These are phyloP conservation scores for Masnerella sp. DNA, from an alignment of 2,888 invertebrate species.

Conservation along the genomic window DNA sequence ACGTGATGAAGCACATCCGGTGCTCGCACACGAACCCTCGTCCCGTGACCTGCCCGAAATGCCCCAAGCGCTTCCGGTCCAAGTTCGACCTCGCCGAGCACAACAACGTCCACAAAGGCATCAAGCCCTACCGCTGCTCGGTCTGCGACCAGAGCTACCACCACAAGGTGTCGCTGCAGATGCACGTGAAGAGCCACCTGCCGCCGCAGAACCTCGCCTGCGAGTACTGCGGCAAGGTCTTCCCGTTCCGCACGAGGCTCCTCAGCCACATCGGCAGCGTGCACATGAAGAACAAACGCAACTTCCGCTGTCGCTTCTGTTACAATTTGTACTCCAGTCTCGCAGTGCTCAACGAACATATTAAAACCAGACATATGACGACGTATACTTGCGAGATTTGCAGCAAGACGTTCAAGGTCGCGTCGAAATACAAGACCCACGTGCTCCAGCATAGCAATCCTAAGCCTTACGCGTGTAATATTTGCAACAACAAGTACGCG, in stretches of 20 bases:
- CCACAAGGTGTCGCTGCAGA: conserved; percentile 76
- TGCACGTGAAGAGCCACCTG: conserved; percentile 75
- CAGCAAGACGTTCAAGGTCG: conserved; percentile 74
- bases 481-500: conserved; percentile 76
- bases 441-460: conserved; percentile 75
- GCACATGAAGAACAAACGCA: conserved; percentile 74
- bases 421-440: conserved; percentile 75
- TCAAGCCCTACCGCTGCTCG: conserved; percentile 73
- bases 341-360: conserved; percentile 74
- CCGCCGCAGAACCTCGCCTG: conserved; percentile 76
- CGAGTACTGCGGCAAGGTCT: conserved; percentile 76
- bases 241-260: conserved; percentile 75
- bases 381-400: conserved; percentile 76
- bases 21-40: conserved; percentile 76
- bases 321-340: conserved; percentile 76
- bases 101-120: conserved; percentile 75
- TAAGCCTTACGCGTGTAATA: conserved; percentile 73
- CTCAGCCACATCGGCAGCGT: conserved; percentile 75
- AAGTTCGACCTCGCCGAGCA: conserved; percentile 76
- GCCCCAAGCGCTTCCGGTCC: conserved; percentile 75
- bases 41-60: conserved; percentile 75
- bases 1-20: conserved; percentile 76
- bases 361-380: conserved; percentile 74
- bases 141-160: conserved; percentile 76
- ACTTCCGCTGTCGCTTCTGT: conserved; percentile 75